These are phyloP conservation scores for Galagoides demidoff DNA, from an alignment of 2,797 vertebrate genomes.

Conservation along the genomic window DNA sequence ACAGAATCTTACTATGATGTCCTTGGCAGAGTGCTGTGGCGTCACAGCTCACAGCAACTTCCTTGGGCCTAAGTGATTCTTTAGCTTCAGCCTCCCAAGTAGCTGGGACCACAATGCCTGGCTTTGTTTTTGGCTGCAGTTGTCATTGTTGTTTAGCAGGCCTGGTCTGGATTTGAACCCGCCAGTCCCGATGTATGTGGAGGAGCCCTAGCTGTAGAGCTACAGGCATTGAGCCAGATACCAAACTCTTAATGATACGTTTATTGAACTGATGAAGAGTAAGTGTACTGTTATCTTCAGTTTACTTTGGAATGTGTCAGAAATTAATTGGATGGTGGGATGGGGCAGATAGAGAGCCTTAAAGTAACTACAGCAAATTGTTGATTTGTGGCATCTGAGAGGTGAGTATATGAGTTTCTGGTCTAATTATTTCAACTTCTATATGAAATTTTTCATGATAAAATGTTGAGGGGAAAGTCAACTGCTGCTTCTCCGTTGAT, in stretches of 20 bases:
- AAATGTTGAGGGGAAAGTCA: not conserved
- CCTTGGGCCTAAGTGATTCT: too few relatives aligned
- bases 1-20: too few relatives aligned
- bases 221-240: not conserved
- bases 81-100: too few relatives aligned
- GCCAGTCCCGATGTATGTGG: too few relatives aligned
- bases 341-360: not conserved
- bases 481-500: not conserved
- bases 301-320: constrained; percentile 1
- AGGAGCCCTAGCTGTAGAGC: too few relatives aligned
- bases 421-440: not conserved
- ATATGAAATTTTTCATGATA: not conserved
- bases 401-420: not conserved
- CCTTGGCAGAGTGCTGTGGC: too few relatives aligned
- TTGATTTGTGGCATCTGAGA: not conserved
- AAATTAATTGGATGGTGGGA: not conserved
- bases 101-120: too few relatives aligned
- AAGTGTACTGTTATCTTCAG: not conserved
- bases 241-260: not conserved
- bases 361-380: not conserved
- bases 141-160: too few relatives aligned
- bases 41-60: too few relatives aligned
- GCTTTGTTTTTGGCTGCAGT: too few relatives aligned
- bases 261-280: not conserved
- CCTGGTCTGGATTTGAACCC: too few relatives aligned